Conservation (phyloP, 2,797 vertebrate species). For the Echiichthys vipera region DNA sequence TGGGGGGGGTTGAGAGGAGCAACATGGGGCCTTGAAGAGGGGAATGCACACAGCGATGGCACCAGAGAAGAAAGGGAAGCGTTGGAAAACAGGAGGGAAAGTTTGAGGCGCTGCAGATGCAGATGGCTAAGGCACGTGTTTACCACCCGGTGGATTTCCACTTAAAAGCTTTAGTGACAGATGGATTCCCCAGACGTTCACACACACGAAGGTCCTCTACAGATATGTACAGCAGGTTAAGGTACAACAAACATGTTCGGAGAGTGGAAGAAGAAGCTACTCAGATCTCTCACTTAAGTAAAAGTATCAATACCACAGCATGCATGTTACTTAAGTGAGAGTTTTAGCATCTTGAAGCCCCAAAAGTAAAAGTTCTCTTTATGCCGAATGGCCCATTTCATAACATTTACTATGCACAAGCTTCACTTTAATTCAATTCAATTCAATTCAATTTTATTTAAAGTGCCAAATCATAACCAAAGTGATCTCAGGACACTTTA, state of each 20-base stretch:
- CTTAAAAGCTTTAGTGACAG: constrained; percentile 20
- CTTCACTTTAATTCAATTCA: too few relatives aligned
- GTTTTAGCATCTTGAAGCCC: too few relatives aligned
- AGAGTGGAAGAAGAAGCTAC: too few relatives aligned
- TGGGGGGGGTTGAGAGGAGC: neutral
- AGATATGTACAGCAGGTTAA: neutral
- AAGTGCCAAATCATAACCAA: too few relatives aligned
- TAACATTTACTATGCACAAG: too few relatives aligned
- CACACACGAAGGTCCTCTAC: neutral
- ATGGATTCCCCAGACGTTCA: constrained; percentile 32
- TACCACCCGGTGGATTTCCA: constrained; percentile 28
- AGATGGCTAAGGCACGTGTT: constrained; percentile 49
- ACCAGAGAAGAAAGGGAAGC: constrained; percentile 33
- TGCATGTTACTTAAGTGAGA: neutral
- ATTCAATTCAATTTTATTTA: too few relatives aligned
- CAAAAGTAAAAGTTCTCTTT: too few relatives aligned
- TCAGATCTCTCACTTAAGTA: too few relatives aligned
- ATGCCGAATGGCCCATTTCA: too few relatives aligned
- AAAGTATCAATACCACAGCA: too few relatives aligned
- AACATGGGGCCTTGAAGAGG: constrained; percentile 26
- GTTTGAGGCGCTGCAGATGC: constrained; percentile 44
- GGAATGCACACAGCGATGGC: constrained; percentile 17
- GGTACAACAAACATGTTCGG: too few relatives aligned
- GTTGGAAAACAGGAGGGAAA: constrained; percentile 45
- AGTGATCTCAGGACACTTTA: too few relatives aligned